phyloP scores from a whole-genome alignment of 2,888 invertebrate species.

The Slavum lentiscoides region DNA sequence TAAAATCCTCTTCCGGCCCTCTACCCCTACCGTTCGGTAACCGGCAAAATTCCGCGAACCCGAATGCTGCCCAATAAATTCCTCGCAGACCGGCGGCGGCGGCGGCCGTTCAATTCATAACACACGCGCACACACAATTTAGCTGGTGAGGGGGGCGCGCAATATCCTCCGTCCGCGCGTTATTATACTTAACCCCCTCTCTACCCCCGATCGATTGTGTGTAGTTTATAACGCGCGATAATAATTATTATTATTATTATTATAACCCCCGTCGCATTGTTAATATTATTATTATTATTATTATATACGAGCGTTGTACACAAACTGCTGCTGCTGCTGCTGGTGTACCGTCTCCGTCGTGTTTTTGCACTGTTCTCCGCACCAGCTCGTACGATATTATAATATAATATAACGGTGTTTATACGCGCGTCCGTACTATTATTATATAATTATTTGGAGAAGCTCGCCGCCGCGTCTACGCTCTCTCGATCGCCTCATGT shows the following conservation, averaged over 20 bases:
- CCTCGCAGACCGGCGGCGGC: conserved; percentile 1
- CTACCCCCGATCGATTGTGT: conserved; percentile 7
- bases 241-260: conserved; percentile 36
- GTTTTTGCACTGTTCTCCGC: no score
- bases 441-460: no score
- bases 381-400: no score
- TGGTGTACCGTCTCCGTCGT: no score
- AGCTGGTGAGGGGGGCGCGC: no score
- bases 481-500: no score
- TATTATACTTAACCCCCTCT: not conserved
- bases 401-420: no score
- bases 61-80: conserved; percentile 41
- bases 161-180: not conserved
- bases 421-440: no score
- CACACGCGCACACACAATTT: not conserved
- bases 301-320: not conserved
- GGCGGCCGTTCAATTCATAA: conserved; percentile 42
- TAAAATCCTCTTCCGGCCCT: conserved; percentile 3
- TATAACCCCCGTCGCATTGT: conserved; percentile 19
- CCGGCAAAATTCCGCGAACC: conserved; percentile 41
- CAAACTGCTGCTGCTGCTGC: no score
- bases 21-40: conserved; percentile 10
- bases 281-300: not conserved
- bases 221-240: conserved; percentile 44
- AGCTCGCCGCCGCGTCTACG: no score